Conservation (phyloP, 2,888 invertebrate species). For the Asteroscopus sphinx region DNA sequence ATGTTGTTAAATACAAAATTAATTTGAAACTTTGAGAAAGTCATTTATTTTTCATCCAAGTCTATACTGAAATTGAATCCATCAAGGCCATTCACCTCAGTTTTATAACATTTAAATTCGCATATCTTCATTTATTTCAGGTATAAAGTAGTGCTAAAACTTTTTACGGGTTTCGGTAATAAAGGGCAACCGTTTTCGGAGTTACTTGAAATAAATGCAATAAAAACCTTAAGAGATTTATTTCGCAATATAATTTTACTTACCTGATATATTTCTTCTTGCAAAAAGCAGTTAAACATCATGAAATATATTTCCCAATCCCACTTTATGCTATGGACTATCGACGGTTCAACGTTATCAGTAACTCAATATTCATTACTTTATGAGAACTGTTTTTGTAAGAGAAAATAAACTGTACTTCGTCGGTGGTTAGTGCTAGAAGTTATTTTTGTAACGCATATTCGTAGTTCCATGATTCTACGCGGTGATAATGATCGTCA, state of each 20-base stretch:
- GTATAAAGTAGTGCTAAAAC: slow-evolving; percentile 44
- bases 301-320: slow-evolving; percentile 5
- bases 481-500: slow-evolving; percentile 6
- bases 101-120: slow-evolving; percentile 31
- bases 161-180: slow-evolving; percentile 36
- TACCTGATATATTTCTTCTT: slow-evolving; percentile 1
- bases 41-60: neutral
- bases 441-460: slow-evolving; percentile 30
- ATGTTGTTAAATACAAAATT: neutral
- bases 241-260: slow-evolving; percentile 29
- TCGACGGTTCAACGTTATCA: slow-evolving; percentile 23
- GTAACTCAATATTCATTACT: slow-evolving; percentile 25
- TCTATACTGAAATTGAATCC: slow-evolving; percentile 10
- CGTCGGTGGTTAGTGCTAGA: slow-evolving; percentile 4
- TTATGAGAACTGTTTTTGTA: slow-evolving; percentile 29
- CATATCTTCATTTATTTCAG: slow-evolving; percentile 49
- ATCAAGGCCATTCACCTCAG: slow-evolving; percentile 37
- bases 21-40: neutral
- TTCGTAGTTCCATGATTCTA: slow-evolving; percentile 30
- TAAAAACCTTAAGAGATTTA: slow-evolving; percentile 45
- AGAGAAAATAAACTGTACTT: slow-evolving; percentile 17
- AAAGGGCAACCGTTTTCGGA: slow-evolving; percentile 26
- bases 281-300: slow-evolving; percentile 16
- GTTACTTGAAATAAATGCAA: slow-evolving; percentile 26
- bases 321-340: slow-evolving; percentile 15